Conservation (phyloP, 2,113 vertebrate species). For the Leptodactylus fuscus region DNA sequence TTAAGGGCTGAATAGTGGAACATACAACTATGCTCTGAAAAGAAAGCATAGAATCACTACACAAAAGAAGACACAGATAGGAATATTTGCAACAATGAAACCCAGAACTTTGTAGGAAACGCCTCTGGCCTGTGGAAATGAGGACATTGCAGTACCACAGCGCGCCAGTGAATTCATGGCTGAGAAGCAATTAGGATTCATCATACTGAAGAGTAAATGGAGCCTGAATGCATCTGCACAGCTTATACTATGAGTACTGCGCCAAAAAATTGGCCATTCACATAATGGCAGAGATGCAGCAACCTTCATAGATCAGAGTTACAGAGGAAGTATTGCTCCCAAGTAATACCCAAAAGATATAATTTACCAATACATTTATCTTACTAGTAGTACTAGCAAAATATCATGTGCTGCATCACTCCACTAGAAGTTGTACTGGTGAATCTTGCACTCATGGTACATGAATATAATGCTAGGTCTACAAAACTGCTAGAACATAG, state of each 20-base stretch:
- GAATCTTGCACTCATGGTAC: no score
- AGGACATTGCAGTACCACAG: background rate
- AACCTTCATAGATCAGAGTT: background rate
- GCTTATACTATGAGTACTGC: no score
- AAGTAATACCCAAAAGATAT: background rate
- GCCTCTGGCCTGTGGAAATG: background rate
- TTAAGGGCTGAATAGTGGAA: constrained; percentile 48
- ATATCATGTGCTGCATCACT: background rate
- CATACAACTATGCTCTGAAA: constrained; percentile 56
- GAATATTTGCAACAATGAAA: background rate
- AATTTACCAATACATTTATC: no score
- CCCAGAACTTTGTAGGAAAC: background rate
- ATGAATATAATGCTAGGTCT: background rate
- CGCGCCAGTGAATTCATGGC: background rate
- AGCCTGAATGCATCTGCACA: background rate
- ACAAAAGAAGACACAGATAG: constrained; percentile 23
- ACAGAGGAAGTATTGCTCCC: background rate
- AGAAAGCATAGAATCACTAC: constrained; percentile 42
- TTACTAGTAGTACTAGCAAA: background rate
- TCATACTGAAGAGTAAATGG: background rate
- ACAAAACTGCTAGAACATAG: background rate
- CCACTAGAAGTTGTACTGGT: no score
- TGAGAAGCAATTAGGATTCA: background rate
- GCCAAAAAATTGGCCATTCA: no score
- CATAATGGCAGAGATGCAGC: no score